Evolutionary conservation across 2,797 vertebrate genomes (phyloP), one percentile per base, ranked within the genome.

Genomic region (Glyptemys insculpta): DNA sequence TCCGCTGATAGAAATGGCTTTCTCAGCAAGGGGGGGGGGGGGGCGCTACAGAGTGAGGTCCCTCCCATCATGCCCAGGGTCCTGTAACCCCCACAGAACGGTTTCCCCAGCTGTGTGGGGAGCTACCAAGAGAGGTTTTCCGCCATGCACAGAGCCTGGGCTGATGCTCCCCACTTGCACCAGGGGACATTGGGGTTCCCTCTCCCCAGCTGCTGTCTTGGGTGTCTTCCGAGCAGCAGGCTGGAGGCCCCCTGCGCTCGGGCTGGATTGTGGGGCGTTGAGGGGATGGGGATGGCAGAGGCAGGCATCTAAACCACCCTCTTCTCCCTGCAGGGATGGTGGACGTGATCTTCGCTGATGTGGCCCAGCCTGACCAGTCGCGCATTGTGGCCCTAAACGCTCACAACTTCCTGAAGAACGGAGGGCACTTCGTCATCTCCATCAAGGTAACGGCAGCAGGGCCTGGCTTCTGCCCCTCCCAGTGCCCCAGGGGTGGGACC

Each of bases 331-430:
- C 91, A 99, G 99, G 99, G 3, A 99, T 99, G 99, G 99, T 99
- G 86, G 99, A 99, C n/a, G 99, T 99, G 12, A 99, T 99, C 85
- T 99, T 99, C 84, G 99, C 99, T 0, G 99, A 99, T 3, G 99
- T 99, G 29, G 99, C 99, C 41, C 99, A 99, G 96, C 99, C 99
- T 4, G 99, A 99, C 98, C 99, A 99, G 98, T 99, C 99, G 0
- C 99, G 99, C 92, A 99, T 99, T 6, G 99, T 99, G 1, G 99
- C 99, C 59, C 97, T 99, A 62, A 99, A 99, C 37, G 99, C 99
- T 19, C 99, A 99, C 95, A 99, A 99, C 93, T 99, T 99, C 96
- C 98, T 99, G 81, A 99, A 99, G 95, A 99, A 99, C 0, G 99
- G 99, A 6, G 99, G 99, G 86, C 99, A 99, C 92, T 99, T 99